These are phyloP conservation scores for Drosophila affinis DNA, from an alignment of 2,888 invertebrate species.

Conservation along the genomic window DNA sequence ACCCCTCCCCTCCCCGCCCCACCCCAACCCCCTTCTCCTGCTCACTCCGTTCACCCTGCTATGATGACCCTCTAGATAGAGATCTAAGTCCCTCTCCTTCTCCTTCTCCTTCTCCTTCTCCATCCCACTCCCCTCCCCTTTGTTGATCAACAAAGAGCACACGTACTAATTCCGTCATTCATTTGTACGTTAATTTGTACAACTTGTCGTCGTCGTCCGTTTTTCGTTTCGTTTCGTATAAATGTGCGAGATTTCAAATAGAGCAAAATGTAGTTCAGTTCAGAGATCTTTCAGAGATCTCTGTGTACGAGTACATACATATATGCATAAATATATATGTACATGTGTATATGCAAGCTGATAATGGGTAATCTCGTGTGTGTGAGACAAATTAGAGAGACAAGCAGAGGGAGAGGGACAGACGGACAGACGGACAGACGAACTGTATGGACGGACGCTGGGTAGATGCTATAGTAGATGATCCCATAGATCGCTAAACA, in stretches of 20 bases:
- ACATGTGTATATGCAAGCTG: conserved; percentile 38
- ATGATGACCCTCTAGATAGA: conserved; percentile 6
- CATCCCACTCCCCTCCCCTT: conserved; percentile 20
- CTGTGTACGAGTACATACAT: conserved; percentile 26
- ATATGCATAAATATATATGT: conserved; percentile 8
- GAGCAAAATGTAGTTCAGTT: conserved; percentile 68
- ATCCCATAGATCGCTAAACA: conserved; percentile 13
- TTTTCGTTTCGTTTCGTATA: conserved; percentile 64
- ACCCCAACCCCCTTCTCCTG: too few species aligned
- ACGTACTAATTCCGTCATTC: conserved; percentile 76
- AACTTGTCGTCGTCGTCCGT: conserved; percentile 53
- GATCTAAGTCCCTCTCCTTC: not conserved
- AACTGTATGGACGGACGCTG: not conserved
- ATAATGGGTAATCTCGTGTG: conserved; percentile 56
- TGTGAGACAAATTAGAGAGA: conserved; percentile 53
- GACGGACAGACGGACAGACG: not conserved
- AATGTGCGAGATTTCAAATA: conserved; percentile 78
- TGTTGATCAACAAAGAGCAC: conserved; percentile 39
- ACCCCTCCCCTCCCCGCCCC: too few species aligned
- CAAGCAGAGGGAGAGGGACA: conserved; percentile 53
- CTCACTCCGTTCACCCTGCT: too few species aligned
- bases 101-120: not conserved
- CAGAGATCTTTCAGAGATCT: conserved; percentile 50
- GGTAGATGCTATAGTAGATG: conserved; percentile 1
- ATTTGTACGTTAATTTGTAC: conserved; percentile 78